phyloP scores from a whole-genome alignment of 2,113 vertebrate species.

The Paradoxurus hermaphroditus region DNA sequence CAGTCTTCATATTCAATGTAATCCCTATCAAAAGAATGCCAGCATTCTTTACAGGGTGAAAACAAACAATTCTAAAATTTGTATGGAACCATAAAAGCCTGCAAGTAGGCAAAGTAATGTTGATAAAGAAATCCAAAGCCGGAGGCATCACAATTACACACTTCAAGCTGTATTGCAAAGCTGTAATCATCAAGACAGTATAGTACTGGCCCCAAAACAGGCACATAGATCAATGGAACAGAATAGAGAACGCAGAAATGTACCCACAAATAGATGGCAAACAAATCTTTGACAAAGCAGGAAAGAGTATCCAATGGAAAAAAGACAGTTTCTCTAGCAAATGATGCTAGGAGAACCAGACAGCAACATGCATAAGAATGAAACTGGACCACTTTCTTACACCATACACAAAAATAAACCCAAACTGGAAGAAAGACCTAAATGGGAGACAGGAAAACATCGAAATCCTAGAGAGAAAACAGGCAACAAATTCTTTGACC shows the following conservation, averaged over 20 bases:
- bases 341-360: not conserved
- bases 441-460: too few relatives aligned
- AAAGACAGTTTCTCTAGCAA: not conserved
- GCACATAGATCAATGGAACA: not conserved
- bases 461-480: not conserved
- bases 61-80: not conserved
- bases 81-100: not conserved
- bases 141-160: not conserved
- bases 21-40: not conserved
- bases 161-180: not conserved
- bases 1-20: not conserved
- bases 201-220: not conserved
- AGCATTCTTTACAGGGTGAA: too few relatives aligned
- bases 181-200: not conserved
- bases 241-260: not conserved
- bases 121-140: not conserved
- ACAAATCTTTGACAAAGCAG: not conserved
- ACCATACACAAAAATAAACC: not conserved
- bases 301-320: not conserved
- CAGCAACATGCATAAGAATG: not conserved
- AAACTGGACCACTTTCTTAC: not conserved
- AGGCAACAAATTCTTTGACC: not conserved
- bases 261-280: not conserved
- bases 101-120: not conserved
- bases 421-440: not conserved